Evolutionary conservation across 2,113 vertebrate genomes (phyloP).

Genomic region (Sinosuthora webbiana): DNA sequence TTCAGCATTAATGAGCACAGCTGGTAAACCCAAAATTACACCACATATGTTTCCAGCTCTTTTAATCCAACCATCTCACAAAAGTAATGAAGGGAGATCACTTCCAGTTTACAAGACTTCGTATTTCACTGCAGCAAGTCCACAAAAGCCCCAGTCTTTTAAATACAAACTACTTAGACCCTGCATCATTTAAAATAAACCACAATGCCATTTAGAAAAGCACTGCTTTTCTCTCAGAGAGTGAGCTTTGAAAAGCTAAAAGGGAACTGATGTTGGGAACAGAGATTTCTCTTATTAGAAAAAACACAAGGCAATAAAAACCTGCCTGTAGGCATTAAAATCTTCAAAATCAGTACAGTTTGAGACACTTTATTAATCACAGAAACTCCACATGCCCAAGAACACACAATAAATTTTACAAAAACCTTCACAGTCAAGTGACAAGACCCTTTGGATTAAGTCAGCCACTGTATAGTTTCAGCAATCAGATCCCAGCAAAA

Average conservation of each 20-base stretch:
- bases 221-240: background rate
- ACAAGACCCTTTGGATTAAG: background rate
- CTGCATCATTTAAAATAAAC: background rate
- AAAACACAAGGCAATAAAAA: background rate
- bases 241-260: background rate
- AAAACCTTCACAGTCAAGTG: background rate
- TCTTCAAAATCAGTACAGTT: background rate
- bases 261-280: background rate
- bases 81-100: background rate
- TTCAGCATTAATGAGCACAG: background rate
- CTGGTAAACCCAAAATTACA: background rate
- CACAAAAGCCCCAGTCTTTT: background rate
- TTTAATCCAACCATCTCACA: background rate
- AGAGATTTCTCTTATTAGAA: background rate
- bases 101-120: background rate
- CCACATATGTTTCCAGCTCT: background rate
- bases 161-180: background rate
- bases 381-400: background rate
- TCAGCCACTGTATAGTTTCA: background rate
- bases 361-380: background rate
- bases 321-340: background rate
- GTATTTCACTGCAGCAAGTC: slow-evolving; percentile 3
- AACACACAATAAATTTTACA: background rate
- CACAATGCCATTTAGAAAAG: background rate
- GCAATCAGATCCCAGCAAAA: background rate